Base-by-base conservation (phyloP, 2,888 invertebrate genomes). In the Tipula lateralis region DNA sequence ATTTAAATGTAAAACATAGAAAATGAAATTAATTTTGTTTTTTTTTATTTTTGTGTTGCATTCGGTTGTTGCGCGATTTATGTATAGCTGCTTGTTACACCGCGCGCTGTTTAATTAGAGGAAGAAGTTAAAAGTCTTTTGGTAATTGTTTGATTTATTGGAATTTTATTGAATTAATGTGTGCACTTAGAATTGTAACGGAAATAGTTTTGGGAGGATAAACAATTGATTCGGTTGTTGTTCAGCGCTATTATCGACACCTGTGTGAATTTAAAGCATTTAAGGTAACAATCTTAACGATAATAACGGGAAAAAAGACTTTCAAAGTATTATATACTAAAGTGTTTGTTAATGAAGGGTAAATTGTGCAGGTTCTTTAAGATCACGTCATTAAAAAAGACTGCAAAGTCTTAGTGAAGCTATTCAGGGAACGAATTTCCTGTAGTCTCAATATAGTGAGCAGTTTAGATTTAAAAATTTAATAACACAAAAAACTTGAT, bases 1-100 rank as follows among this genome's bases (percentile, higher is more conserved):
- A 66, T 66, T 66, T 66, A 66, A 66, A 66, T 66, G 66, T 66
- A 66, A 66, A 66, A 66, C 66, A 66, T 66, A 66, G 66, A 66
- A 66, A 66, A 66, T 66, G 66, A 66, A 66, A 66, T 66, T 66
- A 66, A 24, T 66, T 66, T 66, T 44, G 4, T 44, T 50, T 50
- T 50, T 16, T 19, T 66, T 66, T 66, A 24, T 66, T 66, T 66
- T 19, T 66, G 19, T 66, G 66, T 66, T 24, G 24, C 39, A n/a
- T n/a, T n/a, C n/a, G n/a, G n/a, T n/a, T n/a, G 44, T 50, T 16
- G 66, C 66, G 66, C 66, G 66, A 66, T 66, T 66, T 66, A 66
- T 66, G 66, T 66, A 32, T 32, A 66, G 66, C 66, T 66, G 66
- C 66, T 66, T 66, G 66, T 66, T 66, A 66, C 66, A 66, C 66